Conservation (phyloP, 2,113 vertebrate genomes). For the Austrofundulus limnaeus region DNA sequence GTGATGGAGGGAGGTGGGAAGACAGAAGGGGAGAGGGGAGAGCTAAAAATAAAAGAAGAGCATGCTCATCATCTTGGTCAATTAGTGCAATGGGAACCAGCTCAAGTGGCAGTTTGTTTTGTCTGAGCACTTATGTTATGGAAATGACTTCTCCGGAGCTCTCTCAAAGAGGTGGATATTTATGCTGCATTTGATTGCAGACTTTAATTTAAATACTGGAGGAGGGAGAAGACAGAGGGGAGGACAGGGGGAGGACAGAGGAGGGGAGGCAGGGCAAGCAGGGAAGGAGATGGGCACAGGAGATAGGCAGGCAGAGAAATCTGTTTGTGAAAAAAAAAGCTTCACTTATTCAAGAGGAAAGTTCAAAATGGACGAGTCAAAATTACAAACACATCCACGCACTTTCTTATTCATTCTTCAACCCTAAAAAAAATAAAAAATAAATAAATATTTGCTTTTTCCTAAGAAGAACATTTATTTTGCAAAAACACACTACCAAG, state of each 20-base stretch:
- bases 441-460: slow-evolving; percentile 49
- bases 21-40: slow-evolving; percentile 10
- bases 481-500: slow-evolving; percentile 10
- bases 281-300: slow-evolving; percentile 46
- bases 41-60: slow-evolving; percentile 73
- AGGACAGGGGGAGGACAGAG: slow-evolving; percentile 40
- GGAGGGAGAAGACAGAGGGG: slow-evolving; percentile 45
- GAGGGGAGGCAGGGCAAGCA: slow-evolving; percentile 26
- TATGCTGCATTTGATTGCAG: slow-evolving; percentile 77
- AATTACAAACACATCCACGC: slow-evolving; percentile 30
- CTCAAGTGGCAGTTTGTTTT: slow-evolving; percentile 74
- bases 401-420: slow-evolving; percentile 47
- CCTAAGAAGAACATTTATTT: slow-evolving; percentile 53
- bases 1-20: slow-evolving; percentile 57
- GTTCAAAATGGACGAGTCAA: slow-evolving; percentile 25
- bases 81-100: slow-evolving; percentile 75
- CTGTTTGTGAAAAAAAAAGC: slow-evolving; percentile 75
- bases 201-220: slow-evolving; percentile 65
- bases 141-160: slow-evolving; percentile 73
- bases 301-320: slow-evolving; percentile 61
- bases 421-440: slow-evolving; percentile 40
- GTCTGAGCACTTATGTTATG: slow-evolving; percentile 79
- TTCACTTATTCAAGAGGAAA: slow-evolving; percentile 68
- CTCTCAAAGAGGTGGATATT: slow-evolving; percentile 75
- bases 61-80: slow-evolving; percentile 79